Percentiles rank a stretch among this genome's conserved stretches.
Conservation (phyloP, 2,888 invertebrate genomes). For the Cyaniris semiargus region DNA sequence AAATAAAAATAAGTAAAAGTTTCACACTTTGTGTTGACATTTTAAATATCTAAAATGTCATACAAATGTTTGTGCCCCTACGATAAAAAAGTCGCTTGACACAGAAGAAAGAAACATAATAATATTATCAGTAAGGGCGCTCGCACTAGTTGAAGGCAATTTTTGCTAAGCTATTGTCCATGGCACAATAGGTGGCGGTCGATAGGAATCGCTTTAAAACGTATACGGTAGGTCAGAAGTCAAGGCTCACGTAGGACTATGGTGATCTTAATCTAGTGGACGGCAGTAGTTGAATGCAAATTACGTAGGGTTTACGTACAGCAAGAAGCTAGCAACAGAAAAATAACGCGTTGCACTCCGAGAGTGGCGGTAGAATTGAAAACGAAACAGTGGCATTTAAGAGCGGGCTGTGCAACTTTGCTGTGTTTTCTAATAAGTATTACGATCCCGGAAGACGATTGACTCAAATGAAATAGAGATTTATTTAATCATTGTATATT, state of each 20-base stretch:
- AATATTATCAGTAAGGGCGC: background rate
- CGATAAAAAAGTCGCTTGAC: background rate
- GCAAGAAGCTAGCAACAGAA: background rate
- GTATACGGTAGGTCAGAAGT: conserved; percentile 7
- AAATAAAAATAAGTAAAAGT: background rate
- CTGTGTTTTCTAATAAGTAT: no score
- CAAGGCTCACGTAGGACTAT: background rate
- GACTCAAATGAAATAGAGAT: no score
- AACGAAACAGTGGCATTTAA: no score
- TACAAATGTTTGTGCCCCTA: no score
- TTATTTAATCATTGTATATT: no score
- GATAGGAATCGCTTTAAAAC: conserved; percentile 19
- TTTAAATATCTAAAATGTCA: background rate
- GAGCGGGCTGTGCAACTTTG: no score
- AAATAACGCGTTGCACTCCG: background rate
- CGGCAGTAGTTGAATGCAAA: background rate
- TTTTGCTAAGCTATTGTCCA: conserved; percentile 12
- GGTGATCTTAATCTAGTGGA: background rate
- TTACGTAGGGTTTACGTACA: background rate
- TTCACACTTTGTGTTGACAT: background rate
- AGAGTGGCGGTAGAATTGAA: no score
- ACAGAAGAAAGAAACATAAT: background rate
- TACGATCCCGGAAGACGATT: no score
- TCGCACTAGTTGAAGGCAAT: background rate
- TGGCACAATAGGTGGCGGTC: conserved; percentile 20